These are phyloP conservation scores for Acomys russatus DNA, from an alignment of 2,797 vertebrate species.

Conservation along the genomic window DNA sequence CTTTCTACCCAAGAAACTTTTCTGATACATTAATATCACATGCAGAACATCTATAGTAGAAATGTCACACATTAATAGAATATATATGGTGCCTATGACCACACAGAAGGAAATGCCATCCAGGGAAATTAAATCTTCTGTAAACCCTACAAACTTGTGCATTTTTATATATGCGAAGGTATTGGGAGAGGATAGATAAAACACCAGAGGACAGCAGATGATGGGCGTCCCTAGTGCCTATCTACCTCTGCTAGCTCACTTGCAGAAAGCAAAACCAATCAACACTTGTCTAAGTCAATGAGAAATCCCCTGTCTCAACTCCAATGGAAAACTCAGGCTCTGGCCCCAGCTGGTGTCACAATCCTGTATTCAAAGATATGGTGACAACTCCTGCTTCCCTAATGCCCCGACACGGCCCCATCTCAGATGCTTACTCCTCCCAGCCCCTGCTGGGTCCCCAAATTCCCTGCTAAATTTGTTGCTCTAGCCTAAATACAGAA, in stretches of 20 bases:
- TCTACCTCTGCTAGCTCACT: background rate
- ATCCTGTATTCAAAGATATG: background rate
- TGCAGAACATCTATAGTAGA: background rate
- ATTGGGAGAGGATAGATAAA: background rate
- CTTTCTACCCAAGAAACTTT: background rate
- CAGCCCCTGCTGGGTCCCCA: background rate
- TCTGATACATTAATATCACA: background rate
- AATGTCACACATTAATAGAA: conserved; percentile 2
- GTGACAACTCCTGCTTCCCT: background rate
- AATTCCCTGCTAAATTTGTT: background rate
- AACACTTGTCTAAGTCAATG: background rate
- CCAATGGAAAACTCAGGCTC: background rate
- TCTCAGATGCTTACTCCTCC: background rate
- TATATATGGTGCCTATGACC: background rate
- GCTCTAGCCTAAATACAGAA: background rate
- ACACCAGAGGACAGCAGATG: background rate
- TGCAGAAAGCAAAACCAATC: background rate
- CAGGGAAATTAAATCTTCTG: background rate
- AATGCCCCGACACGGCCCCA: background rate
- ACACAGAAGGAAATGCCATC: background rate
- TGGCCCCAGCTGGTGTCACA: background rate
- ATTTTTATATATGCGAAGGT: background rate
- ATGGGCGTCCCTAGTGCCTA: background rate
- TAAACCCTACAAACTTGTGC: background rate
- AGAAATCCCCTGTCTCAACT: background rate